A percentile compares a stretch with the other conserved stretches of the same genome.
phyloP scores from a whole-genome alignment of 2,888 invertebrate species.

The Nemapogon koenigi region DNA sequence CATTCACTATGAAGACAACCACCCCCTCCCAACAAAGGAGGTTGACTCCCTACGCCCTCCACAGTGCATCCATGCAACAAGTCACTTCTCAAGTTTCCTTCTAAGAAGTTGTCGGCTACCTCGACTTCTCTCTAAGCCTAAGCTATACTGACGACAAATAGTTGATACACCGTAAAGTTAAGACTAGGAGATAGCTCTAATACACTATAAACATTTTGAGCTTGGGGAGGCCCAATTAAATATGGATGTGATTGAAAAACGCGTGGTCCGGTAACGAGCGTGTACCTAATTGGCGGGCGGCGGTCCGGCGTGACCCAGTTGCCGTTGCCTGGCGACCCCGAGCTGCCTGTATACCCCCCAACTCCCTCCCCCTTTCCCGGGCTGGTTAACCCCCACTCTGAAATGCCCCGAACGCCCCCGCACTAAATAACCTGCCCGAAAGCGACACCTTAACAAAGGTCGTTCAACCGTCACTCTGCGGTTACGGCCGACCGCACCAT shows the following conservation, averaged over 20 bases:
- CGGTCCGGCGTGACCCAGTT: slow-evolving; percentile 62
- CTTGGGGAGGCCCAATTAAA: slow-evolving; percentile 63
- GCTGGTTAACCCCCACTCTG: slow-evolving; percentile 21
- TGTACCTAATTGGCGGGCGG: slow-evolving; percentile 63
- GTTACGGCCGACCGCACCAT: slow-evolving; percentile 17
- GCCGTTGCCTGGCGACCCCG: slow-evolving; percentile 54
- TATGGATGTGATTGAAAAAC: slow-evolving; percentile 67
- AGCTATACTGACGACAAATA: no score
- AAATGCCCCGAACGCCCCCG: slow-evolving; percentile 24
- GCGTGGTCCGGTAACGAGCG: slow-evolving; percentile 66
- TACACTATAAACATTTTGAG: slow-evolving; percentile 46
- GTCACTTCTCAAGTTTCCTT: slow-evolving; percentile 50
- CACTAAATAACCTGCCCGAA: slow-evolving; percentile 63
- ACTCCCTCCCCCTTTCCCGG: slow-evolving; percentile 25
- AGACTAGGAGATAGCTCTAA: no score
- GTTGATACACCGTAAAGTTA: no score
- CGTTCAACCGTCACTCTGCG: slow-evolving; percentile 55
- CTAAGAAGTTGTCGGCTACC: slow-evolving; percentile 50
- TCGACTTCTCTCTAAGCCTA: no score
- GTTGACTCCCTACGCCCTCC: slow-evolving; percentile 24
- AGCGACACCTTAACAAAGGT: slow-evolving; percentile 63
- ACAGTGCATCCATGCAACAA: slow-evolving; percentile 62
- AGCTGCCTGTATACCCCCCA: slow-evolving; percentile 24
- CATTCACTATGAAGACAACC: slow-evolving; percentile 60
- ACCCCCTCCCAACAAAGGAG: slow-evolving; percentile 22